phyloP scores from a whole-genome alignment of 2,888 invertebrate species.

The Lasius fuliginosus region DNA sequence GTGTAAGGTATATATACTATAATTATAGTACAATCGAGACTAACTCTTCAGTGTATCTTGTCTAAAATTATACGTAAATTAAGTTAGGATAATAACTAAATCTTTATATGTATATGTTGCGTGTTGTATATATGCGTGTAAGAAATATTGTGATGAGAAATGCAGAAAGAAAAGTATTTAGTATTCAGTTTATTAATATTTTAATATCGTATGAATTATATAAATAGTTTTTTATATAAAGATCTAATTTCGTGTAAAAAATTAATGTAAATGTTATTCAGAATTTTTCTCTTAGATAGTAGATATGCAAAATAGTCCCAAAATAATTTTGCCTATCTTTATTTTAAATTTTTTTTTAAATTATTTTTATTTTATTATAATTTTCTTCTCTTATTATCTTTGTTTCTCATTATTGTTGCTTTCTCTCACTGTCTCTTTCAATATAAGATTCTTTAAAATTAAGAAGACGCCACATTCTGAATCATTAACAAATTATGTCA shows the following conservation, averaged over 20 bases:
- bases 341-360: background rate
- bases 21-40: background rate
- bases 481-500: background rate
- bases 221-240: background rate
- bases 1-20: background rate
- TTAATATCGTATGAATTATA: background rate
- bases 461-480: background rate
- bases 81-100: background rate
- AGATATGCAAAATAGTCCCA: background rate
- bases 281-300: background rate
- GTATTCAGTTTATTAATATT: background rate
- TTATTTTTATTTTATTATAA: background rate
- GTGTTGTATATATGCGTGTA: background rate
- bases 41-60: background rate
- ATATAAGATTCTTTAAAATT: background rate
- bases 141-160: background rate
- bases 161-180: background rate
- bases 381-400: background rate
- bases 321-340: background rate
- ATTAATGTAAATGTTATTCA: background rate
- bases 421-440: background rate
- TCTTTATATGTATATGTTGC: background rate
- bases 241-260: background rate
- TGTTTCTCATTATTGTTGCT: background rate
- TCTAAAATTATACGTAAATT: constrained; percentile 2